Evolutionary conservation across 2,888 invertebrate species (phyloP).

Genomic region (Balanococcus diminutus): DNA sequence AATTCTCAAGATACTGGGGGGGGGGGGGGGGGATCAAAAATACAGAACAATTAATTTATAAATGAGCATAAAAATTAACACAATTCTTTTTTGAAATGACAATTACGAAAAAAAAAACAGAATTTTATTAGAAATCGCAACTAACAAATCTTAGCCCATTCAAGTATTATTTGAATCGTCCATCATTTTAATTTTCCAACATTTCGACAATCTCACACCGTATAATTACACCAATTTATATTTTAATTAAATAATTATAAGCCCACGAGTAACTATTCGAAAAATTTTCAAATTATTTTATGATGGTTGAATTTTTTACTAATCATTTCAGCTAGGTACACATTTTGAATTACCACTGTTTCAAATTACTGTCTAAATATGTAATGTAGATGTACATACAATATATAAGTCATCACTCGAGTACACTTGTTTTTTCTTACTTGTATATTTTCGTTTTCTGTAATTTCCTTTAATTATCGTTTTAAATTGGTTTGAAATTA

Average conservation of each 20-base stretch:
- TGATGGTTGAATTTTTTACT: background rate
- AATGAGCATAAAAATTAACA: no score
- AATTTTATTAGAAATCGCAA: no score
- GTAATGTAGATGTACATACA: background rate
- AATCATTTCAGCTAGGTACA: background rate
- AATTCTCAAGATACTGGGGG: no score
- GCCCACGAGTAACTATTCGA: background rate
- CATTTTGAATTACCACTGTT: background rate
- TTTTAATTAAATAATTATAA: background rate
- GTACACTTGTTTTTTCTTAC: background rate
- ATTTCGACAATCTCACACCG: background rate
- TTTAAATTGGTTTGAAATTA: slow-evolving; percentile 3
- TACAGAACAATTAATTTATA: no score
- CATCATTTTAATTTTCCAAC: no score
- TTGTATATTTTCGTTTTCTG: background rate
- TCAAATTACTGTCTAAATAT: background rate
- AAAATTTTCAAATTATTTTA: background rate
- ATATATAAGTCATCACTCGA: background rate
- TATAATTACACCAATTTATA: background rate
- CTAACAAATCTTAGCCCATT: no score
- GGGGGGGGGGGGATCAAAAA: no score
- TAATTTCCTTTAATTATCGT: slow-evolving; percentile 22
- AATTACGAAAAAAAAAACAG: no score
- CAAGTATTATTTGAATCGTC: no score
- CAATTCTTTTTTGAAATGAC: no score